Base-by-base conservation (phyloP, 2,888 invertebrate genomes). In the Diarsia mendica region DNA sequence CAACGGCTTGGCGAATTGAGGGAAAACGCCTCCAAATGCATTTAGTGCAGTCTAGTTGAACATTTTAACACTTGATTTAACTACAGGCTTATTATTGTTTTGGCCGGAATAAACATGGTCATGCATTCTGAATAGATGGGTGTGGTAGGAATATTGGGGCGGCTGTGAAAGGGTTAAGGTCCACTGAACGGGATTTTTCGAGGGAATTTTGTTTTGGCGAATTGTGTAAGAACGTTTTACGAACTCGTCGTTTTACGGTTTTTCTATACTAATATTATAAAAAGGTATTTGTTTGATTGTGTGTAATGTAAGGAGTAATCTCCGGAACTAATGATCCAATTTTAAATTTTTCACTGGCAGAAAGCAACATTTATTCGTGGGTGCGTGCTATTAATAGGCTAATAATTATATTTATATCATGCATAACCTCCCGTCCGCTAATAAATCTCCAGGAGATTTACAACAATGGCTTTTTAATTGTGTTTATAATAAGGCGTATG, bases 21-120 rank as follows among this genome's bases (percentile, higher is more conserved):
- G 88, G 82, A 89, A 77, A 90, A 92, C 90, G 89, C 89, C 89
- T 90, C 90, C 88, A 91, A 93, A 92, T 90, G 91, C 90, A 91
- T 93, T 94, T 92, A 92, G 91, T 91, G 89, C 92, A 89, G 88
- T 85, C 88, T 84, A 84, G 87, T 88, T 87, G 83, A 87, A 79
- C 88, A 86, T 88, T 89, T 89, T 88, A 89, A 88, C 89, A 88
- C 87, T 89, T 89, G 88, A 89, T 88, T 87, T 89, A 89, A 87
- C 86, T 84, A 88, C 75, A 58, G 72, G 80, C 85, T 87, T 88
- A 87, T 87, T 88, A 88, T 87, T 85, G 80, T 83, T 88, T 76
- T 79, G 77, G 67, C 76, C 68, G 75, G 76, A 80, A 84, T 84
- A 81, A 84, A 84, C 83, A 85, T 75, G 75, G 75, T 48, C 67